phyloP scores from a whole-genome alignment of 2,797 vertebrate species.

The Alectoris magna region DNA sequence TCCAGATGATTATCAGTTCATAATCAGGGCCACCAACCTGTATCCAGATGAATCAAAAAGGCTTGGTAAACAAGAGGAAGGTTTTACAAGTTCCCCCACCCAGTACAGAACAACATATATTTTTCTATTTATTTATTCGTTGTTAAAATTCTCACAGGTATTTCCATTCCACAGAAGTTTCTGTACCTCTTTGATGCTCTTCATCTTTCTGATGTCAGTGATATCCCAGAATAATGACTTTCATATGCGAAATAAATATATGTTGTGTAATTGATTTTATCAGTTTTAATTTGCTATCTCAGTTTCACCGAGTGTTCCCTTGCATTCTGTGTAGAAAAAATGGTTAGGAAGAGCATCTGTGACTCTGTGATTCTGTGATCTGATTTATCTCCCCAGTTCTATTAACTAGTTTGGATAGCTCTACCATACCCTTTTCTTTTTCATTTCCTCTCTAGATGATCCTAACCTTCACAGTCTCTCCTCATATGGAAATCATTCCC shows the following conservation, averaged over 20 bases:
- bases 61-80: background rate
- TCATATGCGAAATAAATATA: background rate
- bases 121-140: background rate
- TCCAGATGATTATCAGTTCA: background rate
- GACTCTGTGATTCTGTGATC: no score
- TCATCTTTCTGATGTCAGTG: background rate
- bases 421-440: slow-evolving; percentile 46
- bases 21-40: background rate
- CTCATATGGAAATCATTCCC: slow-evolving; percentile 70
- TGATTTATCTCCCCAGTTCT: slow-evolving; percentile 51
- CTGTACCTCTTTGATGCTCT: background rate
- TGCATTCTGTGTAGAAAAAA: background rate
- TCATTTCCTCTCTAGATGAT: slow-evolving; percentile 60
- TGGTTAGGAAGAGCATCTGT: slow-evolving; percentile 7
- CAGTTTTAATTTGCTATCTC: background rate
- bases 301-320: background rate
- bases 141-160: background rate
- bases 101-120: background rate
- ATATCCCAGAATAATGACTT: background rate
- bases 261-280: slow-evolving; percentile 19
- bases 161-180: slow-evolving; percentile 23
- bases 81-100: background rate
- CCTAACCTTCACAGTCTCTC: slow-evolving; percentile 37
- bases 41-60: background rate
- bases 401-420: slow-evolving; percentile 46